These are phyloP conservation scores for Semicossyphus pulcher DNA, from an alignment of 2,113 vertebrate genomes.

Conservation along the genomic window DNA sequence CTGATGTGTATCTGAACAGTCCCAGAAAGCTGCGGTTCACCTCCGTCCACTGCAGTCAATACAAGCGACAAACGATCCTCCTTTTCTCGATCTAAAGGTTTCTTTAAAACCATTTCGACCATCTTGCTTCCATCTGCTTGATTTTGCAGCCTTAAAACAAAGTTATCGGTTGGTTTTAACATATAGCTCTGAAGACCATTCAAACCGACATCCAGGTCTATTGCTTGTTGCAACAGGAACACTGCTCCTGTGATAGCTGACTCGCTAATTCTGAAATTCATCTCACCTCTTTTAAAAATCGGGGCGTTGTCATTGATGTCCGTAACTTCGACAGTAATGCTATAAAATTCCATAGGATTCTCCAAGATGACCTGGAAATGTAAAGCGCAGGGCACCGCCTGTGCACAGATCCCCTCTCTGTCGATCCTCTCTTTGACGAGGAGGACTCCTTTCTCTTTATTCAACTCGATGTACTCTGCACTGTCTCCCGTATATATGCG, in stretches of 20 bases:
- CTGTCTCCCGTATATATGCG: slow-evolving; percentile 76
- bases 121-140: slow-evolving; percentile 36
- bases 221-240: slow-evolving; percentile 78
- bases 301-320: slow-evolving; percentile 86
- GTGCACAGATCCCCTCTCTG: slow-evolving; percentile 82
- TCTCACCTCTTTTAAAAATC: slow-evolving; percentile 73
- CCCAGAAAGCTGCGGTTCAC: slow-evolving; percentile 45
- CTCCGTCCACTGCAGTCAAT: slow-evolving; percentile 57
- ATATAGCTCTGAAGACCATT: slow-evolving; percentile 81
- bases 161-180: slow-evolving; percentile 71
- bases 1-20: slow-evolving; percentile 39
- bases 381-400: slow-evolving; percentile 75
- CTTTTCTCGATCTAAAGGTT: slow-evolving; percentile 60
- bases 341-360: slow-evolving; percentile 82
- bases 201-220: slow-evolving; percentile 80
- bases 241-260: slow-evolving; percentile 56
- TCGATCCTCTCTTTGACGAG: slow-evolving; percentile 83
- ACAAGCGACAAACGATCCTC: slow-evolving; percentile 23
- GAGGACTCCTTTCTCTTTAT: slow-evolving; percentile 71
- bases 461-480: slow-evolving; percentile 74
- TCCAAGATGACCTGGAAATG: slow-evolving; percentile 83
- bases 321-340: slow-evolving; percentile 73
- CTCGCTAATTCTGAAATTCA: slow-evolving; percentile 82
- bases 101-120: slow-evolving; percentile 67
- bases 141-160: slow-evolving; percentile 57